These are phyloP conservation scores for Xiphorhynchus erythropygius DNA, from an alignment of 2,797 vertebrate genomes.

Conservation along the genomic window DNA sequence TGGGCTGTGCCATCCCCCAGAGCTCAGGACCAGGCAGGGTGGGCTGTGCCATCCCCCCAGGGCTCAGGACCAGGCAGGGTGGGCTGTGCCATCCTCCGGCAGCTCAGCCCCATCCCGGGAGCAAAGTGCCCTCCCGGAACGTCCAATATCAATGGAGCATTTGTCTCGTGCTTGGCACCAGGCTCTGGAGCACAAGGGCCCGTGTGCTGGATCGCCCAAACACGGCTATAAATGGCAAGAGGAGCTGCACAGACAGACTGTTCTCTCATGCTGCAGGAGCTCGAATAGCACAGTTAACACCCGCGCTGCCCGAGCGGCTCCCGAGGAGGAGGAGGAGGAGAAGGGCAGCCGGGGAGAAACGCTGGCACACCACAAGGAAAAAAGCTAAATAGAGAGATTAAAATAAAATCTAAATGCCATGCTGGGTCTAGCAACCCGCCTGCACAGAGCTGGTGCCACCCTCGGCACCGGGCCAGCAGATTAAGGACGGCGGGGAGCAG, in stretches of 20 bases:
- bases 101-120: background rate
- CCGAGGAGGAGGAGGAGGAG: background rate
- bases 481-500: background rate
- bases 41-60: background rate
- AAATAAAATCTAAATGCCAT: background rate
- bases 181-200: background rate
- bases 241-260: background rate
- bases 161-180: conserved; percentile 55
- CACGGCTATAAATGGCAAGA: conserved; percentile 43
- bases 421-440: background rate
- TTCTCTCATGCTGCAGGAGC: background rate
- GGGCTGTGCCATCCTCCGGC: background rate
- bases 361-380: accelerated
- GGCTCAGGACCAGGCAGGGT: background rate
- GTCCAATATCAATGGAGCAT: background rate
- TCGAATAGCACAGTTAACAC: background rate
- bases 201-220: background rate
- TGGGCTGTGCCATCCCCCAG: background rate
- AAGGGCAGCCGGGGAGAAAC: background rate
- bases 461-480: accelerated
- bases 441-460: background rate
- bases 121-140: background rate
- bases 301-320: background rate
- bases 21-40: background rate
- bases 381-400: background rate